Percentiles rank a stretch among this genome's conserved stretches.
Evolutionary conservation across 1,140 invertebrate genomes (phyloP).

Genomic region (Trachymyrmex cornetzi): DNA sequence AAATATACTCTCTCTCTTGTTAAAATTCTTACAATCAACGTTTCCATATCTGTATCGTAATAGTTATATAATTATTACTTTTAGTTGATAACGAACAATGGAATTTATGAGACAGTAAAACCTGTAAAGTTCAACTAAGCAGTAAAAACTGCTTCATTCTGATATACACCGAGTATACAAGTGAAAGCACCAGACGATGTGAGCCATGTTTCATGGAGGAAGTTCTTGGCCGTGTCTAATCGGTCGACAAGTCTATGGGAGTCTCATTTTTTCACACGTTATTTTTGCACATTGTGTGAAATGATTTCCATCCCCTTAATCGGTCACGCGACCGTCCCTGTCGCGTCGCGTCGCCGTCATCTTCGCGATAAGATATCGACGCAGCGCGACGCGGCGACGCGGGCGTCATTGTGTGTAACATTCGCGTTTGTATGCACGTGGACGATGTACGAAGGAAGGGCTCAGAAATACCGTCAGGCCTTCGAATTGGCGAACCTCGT

Average conservation of each 20-base stretch:
- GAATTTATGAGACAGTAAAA: neutral
- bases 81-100: neutral
- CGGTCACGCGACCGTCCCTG: neutral
- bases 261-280: neutral
- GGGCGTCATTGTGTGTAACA: too few relatives aligned
- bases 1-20: neutral
- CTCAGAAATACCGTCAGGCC: slow-evolving; percentile 82
- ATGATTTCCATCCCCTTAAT: neutral
- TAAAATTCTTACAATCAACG: neutral
- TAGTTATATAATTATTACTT: neutral
- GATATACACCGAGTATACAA: neutral
- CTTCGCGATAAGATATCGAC: neutral
- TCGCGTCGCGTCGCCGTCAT: neutral
- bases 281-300: neutral
- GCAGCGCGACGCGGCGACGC: neutral
- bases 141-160: neutral
- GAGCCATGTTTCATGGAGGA: neutral
- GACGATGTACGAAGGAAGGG: slow-evolving; percentile 72
- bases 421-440: neutral
- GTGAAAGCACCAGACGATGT: neutral
- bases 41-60: neutral
- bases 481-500: slow-evolving; percentile 84
- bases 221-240: neutral
- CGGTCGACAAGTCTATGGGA: neutral
- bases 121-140: neutral